Conservation (phyloP, 2,888 invertebrate genomes). For the Ditylenchus weischeri region DNA sequence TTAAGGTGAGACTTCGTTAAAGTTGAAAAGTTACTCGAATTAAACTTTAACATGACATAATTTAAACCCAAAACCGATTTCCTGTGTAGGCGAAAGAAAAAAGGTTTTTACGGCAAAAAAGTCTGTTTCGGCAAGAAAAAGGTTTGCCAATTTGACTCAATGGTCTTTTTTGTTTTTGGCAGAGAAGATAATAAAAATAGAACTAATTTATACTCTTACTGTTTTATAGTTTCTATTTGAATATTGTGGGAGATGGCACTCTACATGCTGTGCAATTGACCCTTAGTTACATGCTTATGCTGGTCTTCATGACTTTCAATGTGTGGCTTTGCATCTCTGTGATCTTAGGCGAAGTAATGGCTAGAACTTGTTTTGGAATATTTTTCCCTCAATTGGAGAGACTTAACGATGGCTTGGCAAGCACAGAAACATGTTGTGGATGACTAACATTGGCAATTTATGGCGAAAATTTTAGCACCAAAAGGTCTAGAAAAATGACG, state of each 20-base stretch:
- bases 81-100: no score
- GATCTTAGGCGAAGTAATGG: constrained; percentile 49
- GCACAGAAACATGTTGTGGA: constrained; percentile 18
- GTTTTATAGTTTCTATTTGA: constrained; percentile 11
- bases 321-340: constrained; percentile 51
- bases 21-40: no score
- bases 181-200: no score
- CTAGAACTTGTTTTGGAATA: constrained; percentile 34
- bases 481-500: no score
- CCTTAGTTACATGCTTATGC: constrained; percentile 52
- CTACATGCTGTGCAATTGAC: constrained; percentile 46
- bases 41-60: no score
- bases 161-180: no score
- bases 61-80: no score
- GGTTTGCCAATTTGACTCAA: no score
- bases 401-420: constrained; percentile 9
- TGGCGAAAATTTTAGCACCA: no score
- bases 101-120: no score
- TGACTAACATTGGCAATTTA: neutral
- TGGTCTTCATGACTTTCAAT: constrained; percentile 58
- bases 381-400: constrained; percentile 35
- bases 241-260: constrained; percentile 38
- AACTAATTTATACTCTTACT: neutral
- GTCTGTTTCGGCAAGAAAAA: no score
- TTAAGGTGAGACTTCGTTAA: no score